Percentiles rank a stretch among this genome's conserved stretches.
These are phyloP conservation scores for Creontiades dilutus DNA, from an alignment of 2,888 invertebrate species.

Conservation along the genomic window DNA sequence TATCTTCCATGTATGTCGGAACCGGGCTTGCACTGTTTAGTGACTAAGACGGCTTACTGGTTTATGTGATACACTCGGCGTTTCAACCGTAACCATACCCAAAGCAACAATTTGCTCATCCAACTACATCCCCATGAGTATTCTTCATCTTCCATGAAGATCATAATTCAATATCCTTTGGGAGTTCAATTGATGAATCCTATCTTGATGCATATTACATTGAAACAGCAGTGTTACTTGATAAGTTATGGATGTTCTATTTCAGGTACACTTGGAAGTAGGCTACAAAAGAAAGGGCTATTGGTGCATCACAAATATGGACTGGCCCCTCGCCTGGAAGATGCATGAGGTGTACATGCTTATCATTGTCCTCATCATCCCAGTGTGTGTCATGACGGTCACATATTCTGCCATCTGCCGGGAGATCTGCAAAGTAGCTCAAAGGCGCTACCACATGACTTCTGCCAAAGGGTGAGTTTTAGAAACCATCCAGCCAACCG, in stretches of 20 bases:
- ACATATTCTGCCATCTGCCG: slow-evolving; percentile 84
- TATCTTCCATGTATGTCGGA: too few species aligned
- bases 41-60: too few species aligned
- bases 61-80: too few species aligned
- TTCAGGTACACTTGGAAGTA: slow-evolving; percentile 79
- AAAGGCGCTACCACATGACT: slow-evolving; percentile 75
- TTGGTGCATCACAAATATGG: slow-evolving; percentile 82
- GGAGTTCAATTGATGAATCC: too few species aligned
- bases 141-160: too few species aligned
- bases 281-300: slow-evolving; percentile 79
- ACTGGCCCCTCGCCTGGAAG: slow-evolving; percentile 79
- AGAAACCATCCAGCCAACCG: neutral
- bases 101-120: too few species aligned
- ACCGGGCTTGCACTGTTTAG: too few species aligned
- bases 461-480: slow-evolving; percentile 74
- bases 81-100: too few species aligned
- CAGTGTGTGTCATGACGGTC: slow-evolving; percentile 83
- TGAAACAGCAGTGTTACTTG: too few species aligned
- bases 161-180: too few species aligned
- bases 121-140: too few species aligned
- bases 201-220: too few species aligned
- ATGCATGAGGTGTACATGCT: slow-evolving; percentile 84
- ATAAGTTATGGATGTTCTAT: neutral
- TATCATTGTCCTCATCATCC: slow-evolving; percentile 82
- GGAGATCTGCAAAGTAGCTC: slow-evolving; percentile 79